Percentiles rank a stretch among this genome's conserved stretches.
These are phyloP conservation scores for Neotoxoptera formosana DNA, from an alignment of 1,140 invertebrate genomes.

Conservation along the genomic window DNA sequence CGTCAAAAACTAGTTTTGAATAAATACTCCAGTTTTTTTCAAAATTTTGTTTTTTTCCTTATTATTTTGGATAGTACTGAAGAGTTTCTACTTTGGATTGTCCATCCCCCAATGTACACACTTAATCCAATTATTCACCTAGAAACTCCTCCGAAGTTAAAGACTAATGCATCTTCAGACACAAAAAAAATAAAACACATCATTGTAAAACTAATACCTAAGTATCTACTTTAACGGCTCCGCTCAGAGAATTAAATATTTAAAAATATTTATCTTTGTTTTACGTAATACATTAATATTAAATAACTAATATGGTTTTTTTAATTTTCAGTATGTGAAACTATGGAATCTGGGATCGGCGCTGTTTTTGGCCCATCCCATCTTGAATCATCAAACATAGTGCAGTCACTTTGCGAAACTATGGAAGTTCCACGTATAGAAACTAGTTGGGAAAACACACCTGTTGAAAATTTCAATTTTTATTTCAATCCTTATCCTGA, in stretches of 20 bases:
- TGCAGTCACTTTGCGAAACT: constrained; percentile 75
- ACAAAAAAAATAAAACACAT: no score
- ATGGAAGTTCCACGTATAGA: constrained; percentile 78
- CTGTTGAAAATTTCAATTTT: constrained; percentile 1
- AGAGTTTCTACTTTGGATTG: no score
- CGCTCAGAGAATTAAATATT: not conserved
- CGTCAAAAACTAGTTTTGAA: no score
- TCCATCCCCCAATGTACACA: no score
- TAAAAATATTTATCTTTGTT: not conserved
- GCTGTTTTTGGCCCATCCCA: constrained; percentile 82
- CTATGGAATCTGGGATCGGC: constrained; percentile 71
- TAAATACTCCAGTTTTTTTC: no score
- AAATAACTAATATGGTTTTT: not conserved
- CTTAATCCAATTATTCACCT: no score
- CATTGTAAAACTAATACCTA: no score
- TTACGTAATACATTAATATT: not conserved
- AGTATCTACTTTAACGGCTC: not conserved
- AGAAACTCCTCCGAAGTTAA: no score
- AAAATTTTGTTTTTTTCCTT: no score
- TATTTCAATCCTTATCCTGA: constrained; percentile 78
- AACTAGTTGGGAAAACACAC: constrained; percentile 70
- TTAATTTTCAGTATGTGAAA: constrained; percentile 42
- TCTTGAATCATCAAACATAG: constrained; percentile 70
- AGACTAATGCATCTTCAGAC: no score
- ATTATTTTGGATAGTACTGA: no score